Percentiles rank a stretch among this genome's conserved stretches.
These are phyloP conservation scores for Morpho deidamia DNA, from an alignment of 2,888 invertebrate genomes.

Conservation along the genomic window DNA sequence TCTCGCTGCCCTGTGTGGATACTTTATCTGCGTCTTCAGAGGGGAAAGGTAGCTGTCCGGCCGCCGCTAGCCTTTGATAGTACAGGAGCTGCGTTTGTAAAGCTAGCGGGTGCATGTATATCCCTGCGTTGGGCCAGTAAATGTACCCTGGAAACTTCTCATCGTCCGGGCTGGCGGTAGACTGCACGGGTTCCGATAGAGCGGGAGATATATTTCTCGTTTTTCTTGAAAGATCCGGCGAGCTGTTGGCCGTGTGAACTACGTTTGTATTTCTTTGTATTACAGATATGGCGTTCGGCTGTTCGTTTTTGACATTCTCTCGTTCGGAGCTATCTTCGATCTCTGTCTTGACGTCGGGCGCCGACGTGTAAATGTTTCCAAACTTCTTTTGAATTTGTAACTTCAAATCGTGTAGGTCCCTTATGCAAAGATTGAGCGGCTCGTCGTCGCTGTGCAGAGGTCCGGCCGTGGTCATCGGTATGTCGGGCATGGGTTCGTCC, in stretches of 20 bases:
- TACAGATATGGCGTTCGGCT: constrained; percentile 66
- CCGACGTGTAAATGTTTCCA: constrained; percentile 79
- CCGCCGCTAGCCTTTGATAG: constrained; percentile 85
- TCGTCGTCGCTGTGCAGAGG: constrained; percentile 77
- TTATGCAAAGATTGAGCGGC: constrained; percentile 89
- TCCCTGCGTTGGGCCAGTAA: constrained; percentile 84
- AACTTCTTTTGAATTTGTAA: constrained; percentile 81
- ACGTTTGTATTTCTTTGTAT: constrained; percentile 66
- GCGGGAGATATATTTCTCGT: constrained; percentile 50
- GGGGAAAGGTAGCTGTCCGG: constrained; percentile 58
- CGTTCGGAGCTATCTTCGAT: constrained; percentile 71
- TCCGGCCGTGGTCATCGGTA: constrained; percentile 49
- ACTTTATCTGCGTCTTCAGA: constrained; percentile 50
- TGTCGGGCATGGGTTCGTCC: constrained; percentile 55
- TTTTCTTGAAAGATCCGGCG: constrained; percentile 59
- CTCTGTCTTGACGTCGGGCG: constrained; percentile 79
- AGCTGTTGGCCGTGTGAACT: constrained; percentile 59
- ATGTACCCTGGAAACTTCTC: constrained; percentile 76
- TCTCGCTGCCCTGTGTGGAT: constrained; percentile 55
- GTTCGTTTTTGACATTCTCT: constrained; percentile 61
- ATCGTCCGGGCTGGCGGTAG: constrained; percentile 53
- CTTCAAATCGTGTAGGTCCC: constrained; percentile 85
- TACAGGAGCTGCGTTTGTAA: constrained; percentile 84
- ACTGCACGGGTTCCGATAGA: constrained; percentile 59
- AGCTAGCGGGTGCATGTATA: constrained; percentile 86